These are phyloP conservation scores for Rhimphoctona megacephalus DNA, from an alignment of 2,888 invertebrate species.

Conservation along the genomic window DNA sequence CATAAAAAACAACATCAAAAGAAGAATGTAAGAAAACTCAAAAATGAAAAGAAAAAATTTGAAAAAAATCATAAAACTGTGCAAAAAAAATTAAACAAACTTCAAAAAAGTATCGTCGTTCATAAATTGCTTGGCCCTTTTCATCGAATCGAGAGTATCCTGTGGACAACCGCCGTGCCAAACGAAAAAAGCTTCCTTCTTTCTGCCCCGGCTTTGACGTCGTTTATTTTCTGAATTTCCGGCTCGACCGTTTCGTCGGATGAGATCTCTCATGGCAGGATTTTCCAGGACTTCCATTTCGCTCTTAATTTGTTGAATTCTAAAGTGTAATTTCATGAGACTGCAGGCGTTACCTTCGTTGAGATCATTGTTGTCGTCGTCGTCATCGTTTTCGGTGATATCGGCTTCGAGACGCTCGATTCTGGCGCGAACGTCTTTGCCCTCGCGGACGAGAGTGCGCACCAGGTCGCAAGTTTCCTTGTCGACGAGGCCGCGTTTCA, in stretches of 20 bases:
- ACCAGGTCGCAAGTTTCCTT: slow-evolving; percentile 86
- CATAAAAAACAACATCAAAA: too few species aligned
- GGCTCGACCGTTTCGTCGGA: slow-evolving; percentile 77
- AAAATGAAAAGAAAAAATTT: slow-evolving; percentile 1
- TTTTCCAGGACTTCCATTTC: slow-evolving; percentile 88
- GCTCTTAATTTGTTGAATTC: slow-evolving; percentile 86
- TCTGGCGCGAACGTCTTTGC: slow-evolving; percentile 85
- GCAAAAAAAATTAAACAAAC: slow-evolving; percentile 80
- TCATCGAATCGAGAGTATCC: slow-evolving; percentile 85
- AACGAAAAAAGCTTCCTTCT: slow-evolving; percentile 83
- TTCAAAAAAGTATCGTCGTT: slow-evolving; percentile 83
- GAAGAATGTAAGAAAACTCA: background rate
- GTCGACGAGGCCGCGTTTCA: slow-evolving; percentile 86
- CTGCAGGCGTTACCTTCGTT: slow-evolving; percentile 84
- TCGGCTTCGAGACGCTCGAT: slow-evolving; percentile 84
- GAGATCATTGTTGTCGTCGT: slow-evolving; percentile 71
- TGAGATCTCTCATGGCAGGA: slow-evolving; percentile 86
- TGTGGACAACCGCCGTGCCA: slow-evolving; percentile 84
- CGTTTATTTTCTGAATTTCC: slow-evolving; percentile 70
- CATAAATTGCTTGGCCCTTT: slow-evolving; percentile 83
- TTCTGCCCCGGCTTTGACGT: slow-evolving; percentile 73
- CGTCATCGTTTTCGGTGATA: slow-evolving; percentile 81
- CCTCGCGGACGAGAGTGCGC: slow-evolving; percentile 86
- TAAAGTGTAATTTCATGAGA: slow-evolving; percentile 86
- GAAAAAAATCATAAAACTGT: slow-evolving; percentile 60